Evolutionary conservation across 92 coral and sea anemone species (phyloP).

Genomic region (Isaurus tuberculatus): DNA sequence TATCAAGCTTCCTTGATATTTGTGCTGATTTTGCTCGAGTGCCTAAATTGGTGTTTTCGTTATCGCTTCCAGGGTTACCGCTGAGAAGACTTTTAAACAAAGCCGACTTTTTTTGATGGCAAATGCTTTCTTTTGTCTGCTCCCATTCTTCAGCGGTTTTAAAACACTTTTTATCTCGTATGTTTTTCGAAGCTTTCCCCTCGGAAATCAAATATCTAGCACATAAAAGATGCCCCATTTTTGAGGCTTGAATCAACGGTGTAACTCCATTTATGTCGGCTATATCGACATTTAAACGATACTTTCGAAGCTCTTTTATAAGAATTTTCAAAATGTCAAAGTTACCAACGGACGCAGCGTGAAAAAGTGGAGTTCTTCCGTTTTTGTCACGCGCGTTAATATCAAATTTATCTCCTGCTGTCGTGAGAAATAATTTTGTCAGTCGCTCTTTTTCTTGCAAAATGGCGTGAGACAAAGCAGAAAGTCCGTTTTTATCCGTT

Average conservation of each 20-base stretch:
- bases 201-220: slow-evolving; percentile 66
- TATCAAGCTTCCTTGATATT: not conserved
- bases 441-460: slow-evolving; percentile 59
- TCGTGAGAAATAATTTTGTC: slow-evolving; percentile 53
- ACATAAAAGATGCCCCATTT: slow-evolving; percentile 58
- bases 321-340: slow-evolving; percentile 58
- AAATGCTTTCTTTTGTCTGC: slow-evolving; percentile 45
- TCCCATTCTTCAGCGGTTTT: slow-evolving; percentile 81
- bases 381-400: slow-evolving; percentile 62
- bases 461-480: slow-evolving; percentile 67
- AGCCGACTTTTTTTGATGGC: slow-evolving; percentile 10
- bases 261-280: slow-evolving; percentile 70
- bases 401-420: slow-evolving; percentile 57
- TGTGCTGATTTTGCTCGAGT: not conserved
- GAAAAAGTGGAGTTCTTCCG: slow-evolving; percentile 76
- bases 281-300: slow-evolving; percentile 68
- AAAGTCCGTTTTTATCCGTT: slow-evolving; percentile 56
- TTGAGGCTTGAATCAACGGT: slow-evolving; percentile 73
- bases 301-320: slow-evolving; percentile 54
- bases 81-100: slow-evolving; percentile 16
- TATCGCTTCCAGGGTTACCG: slow-evolving; percentile 23
- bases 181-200: slow-evolving; percentile 73
- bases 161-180: slow-evolving; percentile 57
- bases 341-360: slow-evolving; percentile 73
- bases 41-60: not conserved